Conservation (phyloP, 37 sponge, comb jelly and placozoan genomes). For the Halichondria panicea region DNA sequence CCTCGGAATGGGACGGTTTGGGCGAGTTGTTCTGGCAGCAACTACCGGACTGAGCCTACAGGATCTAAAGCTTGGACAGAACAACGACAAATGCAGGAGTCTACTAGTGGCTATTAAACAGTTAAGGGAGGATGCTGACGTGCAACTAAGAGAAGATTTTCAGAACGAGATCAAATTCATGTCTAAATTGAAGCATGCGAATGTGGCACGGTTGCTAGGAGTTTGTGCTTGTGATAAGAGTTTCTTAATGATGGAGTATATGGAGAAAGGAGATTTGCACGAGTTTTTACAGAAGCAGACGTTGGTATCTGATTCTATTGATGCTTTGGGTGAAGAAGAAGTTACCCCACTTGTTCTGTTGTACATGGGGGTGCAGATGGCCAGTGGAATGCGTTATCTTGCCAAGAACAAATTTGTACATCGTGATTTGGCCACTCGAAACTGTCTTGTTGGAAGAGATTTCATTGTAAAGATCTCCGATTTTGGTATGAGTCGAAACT, state of each 20-base stretch:
- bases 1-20: constrained; percentile 71
- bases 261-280: constrained; percentile 92
- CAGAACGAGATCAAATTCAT: constrained; percentile 78
- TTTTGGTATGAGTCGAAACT: constrained; percentile 88
- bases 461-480: constrained; percentile 85
- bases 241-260: constrained; percentile 86
- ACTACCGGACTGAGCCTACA: constrained; percentile 59
- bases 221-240: constrained; percentile 32
- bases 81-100: constrained; percentile 42
- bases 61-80: constrained; percentile 40
- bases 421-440: constrained; percentile 83
- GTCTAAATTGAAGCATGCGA: constrained; percentile 65
- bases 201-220: constrained; percentile 75
- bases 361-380: constrained; percentile 79
- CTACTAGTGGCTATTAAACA: constrained; percentile 80
- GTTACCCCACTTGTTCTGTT: constrained; percentile 60
- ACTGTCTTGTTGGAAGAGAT: constrained; percentile 82
- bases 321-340: constrained; percentile 14
- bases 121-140: constrained; percentile 55
- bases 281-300: constrained; percentile 72
- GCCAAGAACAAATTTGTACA: constrained; percentile 73
- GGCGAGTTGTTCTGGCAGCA: constrained; percentile 56
- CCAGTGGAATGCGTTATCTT: constrained; percentile 87
- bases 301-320: constrained; percentile 28
- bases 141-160: constrained; percentile 44